phyloP scores from a whole-genome alignment of 2,797 vertebrate species.

The Acipenser transmontanus region DNA sequence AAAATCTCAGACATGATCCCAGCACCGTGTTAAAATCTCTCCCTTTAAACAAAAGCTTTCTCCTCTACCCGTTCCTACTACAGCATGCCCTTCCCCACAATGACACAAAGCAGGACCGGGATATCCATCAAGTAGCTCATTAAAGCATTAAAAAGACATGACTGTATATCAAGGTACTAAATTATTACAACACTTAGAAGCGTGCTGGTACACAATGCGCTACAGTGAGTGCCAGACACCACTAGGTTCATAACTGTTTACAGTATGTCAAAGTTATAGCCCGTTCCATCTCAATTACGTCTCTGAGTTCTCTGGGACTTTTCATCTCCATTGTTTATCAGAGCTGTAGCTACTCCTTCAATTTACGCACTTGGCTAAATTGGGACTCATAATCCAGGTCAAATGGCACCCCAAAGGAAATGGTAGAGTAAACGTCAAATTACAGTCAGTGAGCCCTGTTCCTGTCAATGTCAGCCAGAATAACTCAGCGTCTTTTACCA shows the following conservation, averaged over 20 bases:
- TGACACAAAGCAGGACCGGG: slow-evolving; percentile 4
- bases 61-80: not conserved
- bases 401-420: too few species aligned
- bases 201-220: not conserved
- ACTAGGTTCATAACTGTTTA: slow-evolving; percentile 14
- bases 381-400: too few species aligned
- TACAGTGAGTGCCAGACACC: slow-evolving; percentile 7
- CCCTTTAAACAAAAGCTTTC: not conserved
- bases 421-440: too few species aligned
- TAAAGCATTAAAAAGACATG: slow-evolving; percentile 17
- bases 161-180: slow-evolving; percentile 18
- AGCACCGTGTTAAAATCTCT: too few species aligned
- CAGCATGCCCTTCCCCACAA: not conserved
- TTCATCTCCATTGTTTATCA: slow-evolving; percentile 7
- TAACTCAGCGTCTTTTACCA: too few species aligned
- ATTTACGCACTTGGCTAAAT: too few species aligned
- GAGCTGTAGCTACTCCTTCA: not conserved
- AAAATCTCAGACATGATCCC: too few species aligned
- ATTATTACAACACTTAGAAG: slow-evolving; percentile 18
- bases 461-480: too few species aligned
- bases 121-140: not conserved
- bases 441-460: too few species aligned
- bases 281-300: not conserved
- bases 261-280: slow-evolving; percentile 8
- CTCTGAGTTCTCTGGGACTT: not conserved